phyloP scores from a whole-genome alignment of 2,797 vertebrate species.

The Moxostoma hubbsi region DNA sequence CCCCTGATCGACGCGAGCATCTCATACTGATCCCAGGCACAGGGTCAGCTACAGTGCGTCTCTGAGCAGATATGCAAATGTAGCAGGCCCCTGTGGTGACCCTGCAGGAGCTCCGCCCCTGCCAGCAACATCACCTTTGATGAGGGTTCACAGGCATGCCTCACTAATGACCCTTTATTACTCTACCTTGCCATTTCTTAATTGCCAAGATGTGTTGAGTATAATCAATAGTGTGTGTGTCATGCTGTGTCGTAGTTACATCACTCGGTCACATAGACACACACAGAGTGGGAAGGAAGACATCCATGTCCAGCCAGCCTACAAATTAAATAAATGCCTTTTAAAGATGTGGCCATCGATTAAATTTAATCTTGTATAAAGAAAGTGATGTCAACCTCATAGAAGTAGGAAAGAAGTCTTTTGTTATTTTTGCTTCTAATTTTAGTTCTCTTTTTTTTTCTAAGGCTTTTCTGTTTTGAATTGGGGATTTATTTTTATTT shows the following conservation, averaged over 20 bases:
- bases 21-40: constrained; percentile 67
- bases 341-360: constrained; percentile 70
- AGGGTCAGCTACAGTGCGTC: constrained; percentile 74
- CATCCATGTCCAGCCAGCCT: constrained; percentile 60
- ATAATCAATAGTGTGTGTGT: constrained; percentile 75
- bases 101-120: constrained; percentile 69
- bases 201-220: constrained; percentile 74
- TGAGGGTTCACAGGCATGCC: constrained; percentile 50
- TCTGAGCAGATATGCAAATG: constrained; percentile 80
- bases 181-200: constrained; percentile 69
- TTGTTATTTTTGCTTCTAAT: constrained; percentile 1
- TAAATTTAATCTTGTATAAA: constrained; percentile 65
- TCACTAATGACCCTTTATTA: constrained; percentile 71
- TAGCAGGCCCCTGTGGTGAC: constrained; percentile 73
- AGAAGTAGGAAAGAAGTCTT: constrained; percentile 53
- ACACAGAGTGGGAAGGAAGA: constrained; percentile 53
- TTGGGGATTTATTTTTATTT: constrained; percentile 20
- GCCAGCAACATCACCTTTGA: constrained; percentile 56
- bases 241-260: constrained; percentile 8
- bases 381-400: constrained; percentile 58
- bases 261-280: constrained; percentile 57
- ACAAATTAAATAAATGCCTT: constrained; percentile 77
- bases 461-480: constrained; percentile 18
- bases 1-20: constrained; percentile 69
- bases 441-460: constrained; percentile 6